Evolutionary conservation across 2,888 invertebrate genomes (phyloP).

Genomic region (Coenonympha arcania): DNA sequence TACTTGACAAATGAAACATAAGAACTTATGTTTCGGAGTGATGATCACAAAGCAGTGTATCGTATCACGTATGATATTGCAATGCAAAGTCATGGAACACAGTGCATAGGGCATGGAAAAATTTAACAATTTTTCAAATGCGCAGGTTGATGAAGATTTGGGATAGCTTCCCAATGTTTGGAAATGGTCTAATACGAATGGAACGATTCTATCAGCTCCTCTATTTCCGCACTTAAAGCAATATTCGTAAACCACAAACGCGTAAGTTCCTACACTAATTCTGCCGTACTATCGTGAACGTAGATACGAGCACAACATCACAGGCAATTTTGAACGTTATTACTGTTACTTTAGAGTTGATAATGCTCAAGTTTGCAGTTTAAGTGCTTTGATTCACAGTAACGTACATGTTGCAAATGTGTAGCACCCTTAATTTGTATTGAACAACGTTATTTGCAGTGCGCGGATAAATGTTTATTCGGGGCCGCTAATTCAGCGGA

Average conservation of each 20-base stretch:
- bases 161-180: background rate
- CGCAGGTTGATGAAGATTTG: no score
- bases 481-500: constrained; percentile 5
- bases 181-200: background rate
- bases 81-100: no score
- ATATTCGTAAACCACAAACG: constrained; percentile 7
- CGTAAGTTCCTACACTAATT: constrained; percentile 7
- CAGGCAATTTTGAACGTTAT: background rate
- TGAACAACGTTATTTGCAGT: constrained; percentile 14
- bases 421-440: constrained; percentile 16
- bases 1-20: no score
- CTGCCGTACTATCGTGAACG: constrained; percentile 3
- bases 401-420: constrained; percentile 10
- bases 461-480: constrained; percentile 12
- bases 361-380: no score
- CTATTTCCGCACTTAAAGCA: constrained; percentile 1
- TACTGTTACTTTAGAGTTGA: background rate
- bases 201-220: background rate
- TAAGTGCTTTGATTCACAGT: constrained; percentile 9
- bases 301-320: background rate
- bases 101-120: no score
- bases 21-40: no score
- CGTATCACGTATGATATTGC: no score
- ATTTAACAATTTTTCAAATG: no score
- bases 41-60: no score